A percentile compares a stretch with the other conserved stretches of the same genome.
Conservation (phyloP, 2,888 invertebrate species). For the Tenthredo notha region DNA sequence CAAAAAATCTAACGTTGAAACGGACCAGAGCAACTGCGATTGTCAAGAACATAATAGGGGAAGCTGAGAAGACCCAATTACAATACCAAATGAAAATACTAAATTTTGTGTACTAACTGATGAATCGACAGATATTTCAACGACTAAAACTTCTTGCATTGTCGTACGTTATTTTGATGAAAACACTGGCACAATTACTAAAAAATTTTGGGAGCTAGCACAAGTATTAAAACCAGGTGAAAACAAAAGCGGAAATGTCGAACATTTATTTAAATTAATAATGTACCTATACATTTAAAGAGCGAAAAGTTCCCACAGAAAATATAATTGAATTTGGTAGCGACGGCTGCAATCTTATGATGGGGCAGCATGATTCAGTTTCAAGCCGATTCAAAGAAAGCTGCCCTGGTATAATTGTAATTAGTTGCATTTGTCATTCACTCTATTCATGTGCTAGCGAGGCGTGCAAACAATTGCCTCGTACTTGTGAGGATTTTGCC, state of each 20-base stretch:
- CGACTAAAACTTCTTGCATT: slow-evolving; percentile 60
- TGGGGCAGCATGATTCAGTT: slow-evolving; percentile 67
- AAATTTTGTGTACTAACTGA: slow-evolving; percentile 66
- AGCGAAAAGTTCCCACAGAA: slow-evolving; percentile 56
- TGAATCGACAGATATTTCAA: slow-evolving; percentile 65
- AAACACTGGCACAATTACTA: slow-evolving; percentile 52
- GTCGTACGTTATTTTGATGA: slow-evolving; percentile 61
- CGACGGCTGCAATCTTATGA: slow-evolving; percentile 63
- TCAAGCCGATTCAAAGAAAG: slow-evolving; percentile 59
- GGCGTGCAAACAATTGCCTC: slow-evolving; percentile 67
- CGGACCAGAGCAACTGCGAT: slow-evolving; percentile 62
- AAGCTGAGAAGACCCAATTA: slow-evolving; percentile 62
- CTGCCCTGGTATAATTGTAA: slow-evolving; percentile 62
- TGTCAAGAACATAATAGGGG: slow-evolving; percentile 65
- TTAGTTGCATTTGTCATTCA: slow-evolving; percentile 70
- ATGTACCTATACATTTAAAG: slow-evolving; percentile 56
- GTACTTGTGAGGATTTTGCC: slow-evolving; percentile 66
- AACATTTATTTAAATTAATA: slow-evolving; percentile 57
- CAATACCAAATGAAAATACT: slow-evolving; percentile 59
- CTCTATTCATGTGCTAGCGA: slow-evolving; percentile 68
- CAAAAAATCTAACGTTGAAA: slow-evolving; percentile 61
- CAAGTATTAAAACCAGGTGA: slow-evolving; percentile 58
- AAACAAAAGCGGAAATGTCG: slow-evolving; percentile 57
- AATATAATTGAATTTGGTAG: slow-evolving; percentile 68
- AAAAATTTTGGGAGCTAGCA: slow-evolving; percentile 61